A percentile compares a stretch with the other conserved stretches of the same genome.
Evolutionary conservation across 2,888 invertebrate species (phyloP).

Genomic region (Hecatera dysodea): DNA sequence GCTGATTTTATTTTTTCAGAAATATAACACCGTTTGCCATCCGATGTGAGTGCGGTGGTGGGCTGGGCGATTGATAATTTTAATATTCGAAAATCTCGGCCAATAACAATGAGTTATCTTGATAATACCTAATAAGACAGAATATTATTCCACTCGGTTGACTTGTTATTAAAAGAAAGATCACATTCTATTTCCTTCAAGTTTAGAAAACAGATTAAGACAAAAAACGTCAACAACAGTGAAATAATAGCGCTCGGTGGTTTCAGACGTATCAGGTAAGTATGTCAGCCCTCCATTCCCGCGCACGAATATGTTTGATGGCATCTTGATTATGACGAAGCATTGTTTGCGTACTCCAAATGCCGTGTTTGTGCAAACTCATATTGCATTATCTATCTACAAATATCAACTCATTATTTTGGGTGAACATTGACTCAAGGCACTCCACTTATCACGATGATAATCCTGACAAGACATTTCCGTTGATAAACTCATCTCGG

Average conservation of each 20-base stretch:
- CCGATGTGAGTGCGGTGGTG: slow-evolving; percentile 62
- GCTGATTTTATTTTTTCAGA: slow-evolving; percentile 85
- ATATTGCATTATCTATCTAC: slow-evolving; percentile 80
- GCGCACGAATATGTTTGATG: slow-evolving; percentile 70
- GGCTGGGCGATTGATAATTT: slow-evolving; percentile 51
- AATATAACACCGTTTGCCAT: slow-evolving; percentile 74
- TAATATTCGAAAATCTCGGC: slow-evolving; percentile 55
- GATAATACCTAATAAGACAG: background rate
- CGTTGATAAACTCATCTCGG: slow-evolving; percentile 71
- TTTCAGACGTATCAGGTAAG: slow-evolving; percentile 33
- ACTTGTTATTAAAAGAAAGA: background rate
- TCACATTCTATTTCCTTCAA: background rate
- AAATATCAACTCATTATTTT: slow-evolving; percentile 86
- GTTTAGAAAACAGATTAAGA: slow-evolving; percentile 30
- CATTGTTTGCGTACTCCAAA: slow-evolving; percentile 88
- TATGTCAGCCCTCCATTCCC: slow-evolving; percentile 59
- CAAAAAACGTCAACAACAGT: slow-evolving; percentile 38
- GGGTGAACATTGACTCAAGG: slow-evolving; percentile 86
- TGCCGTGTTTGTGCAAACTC: slow-evolving; percentile 84
- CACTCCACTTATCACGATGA: slow-evolving; percentile 80
- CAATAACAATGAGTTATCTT: slow-evolving; percentile 20
- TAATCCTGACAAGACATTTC: slow-evolving; percentile 80
- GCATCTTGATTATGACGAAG: slow-evolving; percentile 83
- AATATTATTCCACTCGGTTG: background rate
- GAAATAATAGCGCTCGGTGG: slow-evolving; percentile 42